Evolutionary conservation across 1,140 invertebrate species (phyloP).

Genomic region (Drosophila cardini): DNA sequence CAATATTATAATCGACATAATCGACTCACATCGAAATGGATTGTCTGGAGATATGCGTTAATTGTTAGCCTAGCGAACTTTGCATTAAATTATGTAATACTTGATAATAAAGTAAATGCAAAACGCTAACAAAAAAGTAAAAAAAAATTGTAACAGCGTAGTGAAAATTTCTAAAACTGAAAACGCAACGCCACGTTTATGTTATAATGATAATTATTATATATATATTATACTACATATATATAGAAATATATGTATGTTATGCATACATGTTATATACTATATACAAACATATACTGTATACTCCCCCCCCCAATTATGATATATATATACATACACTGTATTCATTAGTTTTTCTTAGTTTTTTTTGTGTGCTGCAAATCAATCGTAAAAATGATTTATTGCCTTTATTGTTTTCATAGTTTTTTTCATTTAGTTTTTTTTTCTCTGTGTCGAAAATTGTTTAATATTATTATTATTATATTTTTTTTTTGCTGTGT

Average conservation of each 20-base stretch:
- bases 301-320: constrained; percentile 64
- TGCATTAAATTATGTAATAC: constrained; percentile 32
- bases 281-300: constrained; percentile 56
- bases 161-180: constrained; percentile 32
- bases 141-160: constrained; percentile 13
- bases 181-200: constrained; percentile 69
- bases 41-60: constrained; percentile 45
- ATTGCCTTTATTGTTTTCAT: constrained; percentile 19
- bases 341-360: constrained; percentile 64
- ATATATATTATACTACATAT: constrained; percentile 34
- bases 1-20: constrained; percentile 2
- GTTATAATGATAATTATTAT: constrained; percentile 80
- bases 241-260: constrained; percentile 33
- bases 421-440: constrained; percentile 42
- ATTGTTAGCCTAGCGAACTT: constrained; percentile 46
- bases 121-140: constrained; percentile 23
- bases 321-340: constrained; percentile 48
- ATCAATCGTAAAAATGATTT: constrained; percentile 15
- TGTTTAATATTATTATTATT: constrained; percentile 57
- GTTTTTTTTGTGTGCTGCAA: constrained; percentile 19
- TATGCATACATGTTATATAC: constrained; percentile 60
- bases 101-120: constrained; percentile 44
- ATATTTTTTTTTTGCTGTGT: constrained; percentile 56
- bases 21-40: constrained; percentile 35
- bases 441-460: constrained; percentile 53